phyloP scores from a whole-genome alignment of 2,888 invertebrate genomes.

The Oscheius myriophilus region DNA sequence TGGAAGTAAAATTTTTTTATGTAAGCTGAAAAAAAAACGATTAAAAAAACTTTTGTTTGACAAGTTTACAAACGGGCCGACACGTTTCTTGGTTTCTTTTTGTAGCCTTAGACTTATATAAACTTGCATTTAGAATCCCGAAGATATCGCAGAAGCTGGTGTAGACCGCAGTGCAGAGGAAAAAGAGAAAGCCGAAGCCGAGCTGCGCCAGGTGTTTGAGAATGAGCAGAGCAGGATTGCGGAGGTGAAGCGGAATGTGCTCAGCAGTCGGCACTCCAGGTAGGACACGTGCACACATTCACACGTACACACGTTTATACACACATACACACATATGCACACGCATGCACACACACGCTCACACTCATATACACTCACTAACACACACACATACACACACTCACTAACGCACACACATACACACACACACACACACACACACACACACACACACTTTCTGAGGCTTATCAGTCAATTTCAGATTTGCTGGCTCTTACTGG shows the following conservation, averaged over 20 bases:
- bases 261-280: constrained; percentile 31
- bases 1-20: too few relatives aligned
- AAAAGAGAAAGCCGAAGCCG: constrained; percentile 48
- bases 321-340: not conserved
- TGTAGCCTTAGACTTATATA: too few relatives aligned
- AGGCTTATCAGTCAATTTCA: too few relatives aligned
- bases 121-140: constrained; percentile 33
- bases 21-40: not conserved
- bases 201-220: constrained; percentile 40
- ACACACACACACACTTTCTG: too few relatives aligned
- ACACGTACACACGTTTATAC: too few relatives aligned
- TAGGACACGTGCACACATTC: not conserved
- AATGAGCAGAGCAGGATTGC: constrained; percentile 35
- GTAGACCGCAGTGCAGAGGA: constrained; percentile 34
- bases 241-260: constrained; percentile 21
- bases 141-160: constrained; percentile 39
- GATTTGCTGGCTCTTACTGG: constrained; percentile 92
- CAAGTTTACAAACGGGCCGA: too few relatives aligned
- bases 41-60: too few relatives aligned
- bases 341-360: too few relatives aligned
- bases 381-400: too few relatives aligned
- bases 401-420: too few relatives aligned
- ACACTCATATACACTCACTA: too few relatives aligned
- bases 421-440: not conserved
- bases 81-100: too few relatives aligned